phyloP scores from a whole-genome alignment of 2,888 invertebrate species.

The Stegana nigrithorax region DNA sequence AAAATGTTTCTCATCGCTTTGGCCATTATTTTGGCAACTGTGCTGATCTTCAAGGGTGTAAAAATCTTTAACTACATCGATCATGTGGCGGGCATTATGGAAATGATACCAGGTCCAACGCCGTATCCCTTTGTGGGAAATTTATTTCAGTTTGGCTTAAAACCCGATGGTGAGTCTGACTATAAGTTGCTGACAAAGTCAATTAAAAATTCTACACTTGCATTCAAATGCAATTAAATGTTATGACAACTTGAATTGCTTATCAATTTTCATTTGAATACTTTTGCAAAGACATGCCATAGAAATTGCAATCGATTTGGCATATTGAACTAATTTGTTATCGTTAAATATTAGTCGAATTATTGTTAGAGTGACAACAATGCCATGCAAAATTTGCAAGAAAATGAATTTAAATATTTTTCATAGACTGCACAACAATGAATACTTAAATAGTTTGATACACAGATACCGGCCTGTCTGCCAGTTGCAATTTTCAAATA shows the following conservation, averaged over 20 bases:
- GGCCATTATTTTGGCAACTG: slow-evolving; percentile 47
- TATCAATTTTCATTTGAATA: not conserved
- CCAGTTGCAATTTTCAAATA: no score
- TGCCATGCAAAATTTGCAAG: no score
- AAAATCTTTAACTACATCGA: slow-evolving; percentile 58
- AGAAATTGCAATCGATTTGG: not conserved
- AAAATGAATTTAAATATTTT: no score
- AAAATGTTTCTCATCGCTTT: slow-evolving; percentile 52
- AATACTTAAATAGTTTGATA: no score
- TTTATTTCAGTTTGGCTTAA: slow-evolving; percentile 58
- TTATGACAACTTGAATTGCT: not conserved
- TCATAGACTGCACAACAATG: no score
- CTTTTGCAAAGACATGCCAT: not conserved
- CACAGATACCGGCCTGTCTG: no score
- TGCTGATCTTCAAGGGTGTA: slow-evolving; percentile 56
- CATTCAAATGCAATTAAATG: not conserved
- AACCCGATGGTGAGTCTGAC: slow-evolving; percentile 54
- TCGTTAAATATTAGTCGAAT: no score
- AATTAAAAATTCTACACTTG: no score
- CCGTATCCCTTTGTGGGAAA: slow-evolving; percentile 64
- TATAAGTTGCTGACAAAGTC: slow-evolving; percentile 32
- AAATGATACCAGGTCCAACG: slow-evolving; percentile 63
- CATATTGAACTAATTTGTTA: no score
- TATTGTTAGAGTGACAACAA: no score
- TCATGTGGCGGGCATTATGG: slow-evolving; percentile 62